Percentiles rank a stretch among this genome's conserved stretches.
Conservation (phyloP, 2,888 invertebrate genomes). For the Himalopsyche japonica region DNA sequence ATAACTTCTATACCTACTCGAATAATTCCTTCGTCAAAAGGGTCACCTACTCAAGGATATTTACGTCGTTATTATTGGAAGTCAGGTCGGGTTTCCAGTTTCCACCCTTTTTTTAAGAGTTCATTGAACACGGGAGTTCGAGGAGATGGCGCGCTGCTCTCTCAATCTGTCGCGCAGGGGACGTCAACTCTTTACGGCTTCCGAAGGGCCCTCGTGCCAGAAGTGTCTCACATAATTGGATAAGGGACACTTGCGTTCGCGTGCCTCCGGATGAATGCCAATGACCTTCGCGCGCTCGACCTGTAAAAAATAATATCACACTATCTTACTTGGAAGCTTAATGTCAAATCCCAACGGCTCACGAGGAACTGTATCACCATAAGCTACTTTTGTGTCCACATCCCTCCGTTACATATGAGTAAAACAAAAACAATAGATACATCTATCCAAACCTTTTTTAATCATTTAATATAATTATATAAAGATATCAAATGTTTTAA, state of each 20-base stretch:
- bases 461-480: no score
- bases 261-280: constrained; percentile 14
- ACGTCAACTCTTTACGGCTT: background rate
- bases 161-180: background rate
- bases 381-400: no score
- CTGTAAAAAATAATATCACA: background rate
- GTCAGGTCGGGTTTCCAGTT: background rate
- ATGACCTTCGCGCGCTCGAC: constrained; percentile 20
- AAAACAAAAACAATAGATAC: no score
- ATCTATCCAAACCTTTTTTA: no score
- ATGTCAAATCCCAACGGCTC: background rate
- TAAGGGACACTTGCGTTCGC: constrained; percentile 16
- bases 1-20: background rate
- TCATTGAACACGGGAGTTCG: constrained; percentile 25
- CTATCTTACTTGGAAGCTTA: background rate
- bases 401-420: no score
- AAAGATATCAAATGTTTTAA: no score
- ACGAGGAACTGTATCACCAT: no score
- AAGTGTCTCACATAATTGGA: constrained; percentile 21
- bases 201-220: constrained; percentile 19
- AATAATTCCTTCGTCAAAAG: background rate
- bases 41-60: background rate
- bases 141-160: background rate
- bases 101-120: constrained; percentile 3
- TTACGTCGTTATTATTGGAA: background rate